A percentile compares a stretch with the other conserved stretches of the same genome.
Evolutionary conservation across 2,113 vertebrate species (phyloP).

Genomic region (Chunga burmeisteri): DNA sequence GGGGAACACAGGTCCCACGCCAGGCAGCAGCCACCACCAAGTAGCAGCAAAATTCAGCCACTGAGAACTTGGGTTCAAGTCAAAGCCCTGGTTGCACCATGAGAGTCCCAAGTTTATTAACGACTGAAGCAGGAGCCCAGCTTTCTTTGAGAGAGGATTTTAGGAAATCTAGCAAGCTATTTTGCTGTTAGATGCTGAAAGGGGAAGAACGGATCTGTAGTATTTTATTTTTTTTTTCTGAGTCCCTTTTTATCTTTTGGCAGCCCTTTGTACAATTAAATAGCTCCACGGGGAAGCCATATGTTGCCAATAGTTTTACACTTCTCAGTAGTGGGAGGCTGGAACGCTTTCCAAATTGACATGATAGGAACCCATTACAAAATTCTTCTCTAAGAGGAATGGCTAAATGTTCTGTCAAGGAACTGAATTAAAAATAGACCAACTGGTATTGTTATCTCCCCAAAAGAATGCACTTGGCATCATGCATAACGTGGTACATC

Average conservation of each 20-base stretch:
- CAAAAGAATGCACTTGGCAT: constrained; percentile 54
- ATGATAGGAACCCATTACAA: constrained; percentile 73
- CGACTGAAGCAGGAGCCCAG: neutral
- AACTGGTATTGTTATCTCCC: constrained; percentile 67
- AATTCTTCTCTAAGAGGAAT: constrained; percentile 61
- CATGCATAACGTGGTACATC: neutral
- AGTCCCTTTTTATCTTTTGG: constrained; percentile 67
- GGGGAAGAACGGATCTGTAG: constrained; percentile 32
- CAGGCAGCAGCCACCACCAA: neutral
- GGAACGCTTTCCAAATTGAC: constrained; percentile 70
- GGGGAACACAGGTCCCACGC: rapidly evolving
- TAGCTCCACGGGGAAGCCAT: constrained; percentile 71
- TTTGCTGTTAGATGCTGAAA: constrained; percentile 55
- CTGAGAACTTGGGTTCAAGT: neutral
- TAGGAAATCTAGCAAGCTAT: constrained; percentile 55
- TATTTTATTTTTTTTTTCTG: neutral
- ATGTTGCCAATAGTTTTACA: constrained; percentile 74
- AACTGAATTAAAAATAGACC: constrained; percentile 71
- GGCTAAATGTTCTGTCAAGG: constrained; percentile 70
- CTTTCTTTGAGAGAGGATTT: constrained; percentile 33
- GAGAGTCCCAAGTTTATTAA: neutral
- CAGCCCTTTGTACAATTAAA: constrained; percentile 71
- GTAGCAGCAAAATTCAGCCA: neutral
- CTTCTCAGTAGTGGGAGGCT: constrained; percentile 70
- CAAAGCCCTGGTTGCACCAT: neutral